phyloP scores from a whole-genome alignment of 2,888 invertebrate genomes.

The Patella depressa region DNA sequence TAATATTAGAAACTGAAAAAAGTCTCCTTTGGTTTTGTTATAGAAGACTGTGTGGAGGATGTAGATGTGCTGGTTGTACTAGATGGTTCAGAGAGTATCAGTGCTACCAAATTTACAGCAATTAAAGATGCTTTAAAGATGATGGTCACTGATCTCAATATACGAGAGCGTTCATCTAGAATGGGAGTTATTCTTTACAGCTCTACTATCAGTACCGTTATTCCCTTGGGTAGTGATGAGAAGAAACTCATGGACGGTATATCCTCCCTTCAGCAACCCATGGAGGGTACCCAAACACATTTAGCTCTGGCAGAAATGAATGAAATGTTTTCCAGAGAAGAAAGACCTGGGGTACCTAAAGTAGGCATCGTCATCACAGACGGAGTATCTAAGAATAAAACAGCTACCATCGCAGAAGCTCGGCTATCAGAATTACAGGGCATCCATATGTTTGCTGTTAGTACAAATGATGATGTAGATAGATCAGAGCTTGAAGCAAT shows the following conservation, averaged over 20 bases:
- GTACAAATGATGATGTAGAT: neutral
- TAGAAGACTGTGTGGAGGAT: no score
- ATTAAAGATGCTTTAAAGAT: neutral
- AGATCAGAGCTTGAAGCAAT: neutral
- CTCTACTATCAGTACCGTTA: neutral
- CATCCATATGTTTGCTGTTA: neutral
- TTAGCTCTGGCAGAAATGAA: neutral
- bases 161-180: neutral
- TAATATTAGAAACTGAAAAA: no score
- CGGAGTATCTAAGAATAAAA: neutral
- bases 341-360: neutral
- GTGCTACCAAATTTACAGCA: neutral
- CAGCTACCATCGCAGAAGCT: neutral
- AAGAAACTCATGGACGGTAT: neutral
- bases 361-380: neutral
- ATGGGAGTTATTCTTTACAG: neutral
- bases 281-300: conserved; percentile 3
- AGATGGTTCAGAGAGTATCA: neutral
- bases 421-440: neutral
- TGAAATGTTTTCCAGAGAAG: neutral
- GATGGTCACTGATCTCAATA: neutral
- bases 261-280: neutral
- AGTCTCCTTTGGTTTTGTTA: no score
- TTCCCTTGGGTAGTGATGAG: neutral
- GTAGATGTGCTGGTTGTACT: neutral